phyloP scores from a whole-genome alignment of 2,888 invertebrate species.

The Aquatica leii region DNA sequence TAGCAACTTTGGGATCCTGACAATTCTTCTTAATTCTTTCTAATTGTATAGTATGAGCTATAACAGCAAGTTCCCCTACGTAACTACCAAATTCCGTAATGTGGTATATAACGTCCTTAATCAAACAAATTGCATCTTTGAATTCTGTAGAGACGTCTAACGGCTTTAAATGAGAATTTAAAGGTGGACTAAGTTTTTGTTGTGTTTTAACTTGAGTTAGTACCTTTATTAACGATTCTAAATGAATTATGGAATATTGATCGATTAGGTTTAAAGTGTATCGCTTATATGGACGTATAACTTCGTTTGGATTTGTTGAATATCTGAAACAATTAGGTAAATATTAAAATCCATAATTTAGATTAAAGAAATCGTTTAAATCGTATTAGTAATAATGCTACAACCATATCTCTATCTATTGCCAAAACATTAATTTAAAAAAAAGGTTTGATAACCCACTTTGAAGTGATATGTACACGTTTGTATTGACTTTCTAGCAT shows the following conservation, averaged over 20 bases:
- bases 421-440: no score
- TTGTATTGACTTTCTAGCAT: no score
- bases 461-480: no score
- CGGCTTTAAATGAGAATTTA: conserved; percentile 37
- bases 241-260: conserved; percentile 26
- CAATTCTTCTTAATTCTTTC: conserved; percentile 67
- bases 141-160: conserved; percentile 49
- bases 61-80: conserved; percentile 67
- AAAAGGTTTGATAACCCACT: no score
- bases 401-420: no score
- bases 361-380: no score
- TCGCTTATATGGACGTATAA: conserved; percentile 46
- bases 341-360: no score
- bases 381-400: no score
- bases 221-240: conserved; percentile 37
- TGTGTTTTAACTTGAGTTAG: conserved; percentile 43
- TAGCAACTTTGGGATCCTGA: conserved; percentile 55
- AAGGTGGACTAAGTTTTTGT: background rate
- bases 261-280: conserved; percentile 29
- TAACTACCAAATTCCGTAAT: conserved; percentile 66
- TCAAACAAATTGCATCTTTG: conserved; percentile 47
- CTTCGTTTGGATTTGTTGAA: conserved; percentile 63
- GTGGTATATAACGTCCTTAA: conserved; percentile 56
- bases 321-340: conserved; percentile 47
- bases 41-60: conserved; percentile 69